Conservation (phyloP, 2,888 invertebrate species). For the Hyppa rectilinea region DNA sequence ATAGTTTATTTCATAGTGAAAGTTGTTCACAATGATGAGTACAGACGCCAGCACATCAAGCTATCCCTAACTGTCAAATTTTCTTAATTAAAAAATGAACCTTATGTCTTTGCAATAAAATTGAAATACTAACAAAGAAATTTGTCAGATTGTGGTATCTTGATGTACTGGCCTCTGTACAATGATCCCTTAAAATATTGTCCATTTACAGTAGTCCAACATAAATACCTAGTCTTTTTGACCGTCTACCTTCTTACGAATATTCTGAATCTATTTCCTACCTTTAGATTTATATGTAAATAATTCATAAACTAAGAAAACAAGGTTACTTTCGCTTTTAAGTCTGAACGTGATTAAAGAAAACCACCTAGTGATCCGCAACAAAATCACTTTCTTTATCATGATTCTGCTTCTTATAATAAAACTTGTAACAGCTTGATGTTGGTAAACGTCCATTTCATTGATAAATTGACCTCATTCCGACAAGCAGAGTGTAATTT, state of each 20-base stretch:
- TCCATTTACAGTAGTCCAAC: not conserved
- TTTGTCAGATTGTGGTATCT: too few relatives aligned
- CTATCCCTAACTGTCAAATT: too few relatives aligned
- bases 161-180: too few relatives aligned
- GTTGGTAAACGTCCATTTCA: not conserved
- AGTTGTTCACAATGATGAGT: too few relatives aligned
- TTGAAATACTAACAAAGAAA: too few relatives aligned
- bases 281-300: not conserved
- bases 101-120: too few relatives aligned
- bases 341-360: not conserved
- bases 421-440: not conserved
- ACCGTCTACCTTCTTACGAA: not conserved
- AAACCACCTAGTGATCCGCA: not conserved
- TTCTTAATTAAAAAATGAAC: too few relatives aligned
- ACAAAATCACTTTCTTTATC: conserved; percentile 8
- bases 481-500: too few relatives aligned
- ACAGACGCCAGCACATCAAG: too few relatives aligned
- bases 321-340: conserved; percentile 2
- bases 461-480: conserved; percentile 30
- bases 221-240: not conserved
- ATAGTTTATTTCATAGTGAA: too few relatives aligned
- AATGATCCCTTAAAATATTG: too few relatives aligned
- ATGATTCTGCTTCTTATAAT: not conserved
- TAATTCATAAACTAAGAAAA: not conserved
- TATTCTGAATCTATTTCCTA: not conserved